These are phyloP conservation scores for Ormyrus rosae DNA, from an alignment of 2,888 invertebrate genomes.

Conservation along the genomic window DNA sequence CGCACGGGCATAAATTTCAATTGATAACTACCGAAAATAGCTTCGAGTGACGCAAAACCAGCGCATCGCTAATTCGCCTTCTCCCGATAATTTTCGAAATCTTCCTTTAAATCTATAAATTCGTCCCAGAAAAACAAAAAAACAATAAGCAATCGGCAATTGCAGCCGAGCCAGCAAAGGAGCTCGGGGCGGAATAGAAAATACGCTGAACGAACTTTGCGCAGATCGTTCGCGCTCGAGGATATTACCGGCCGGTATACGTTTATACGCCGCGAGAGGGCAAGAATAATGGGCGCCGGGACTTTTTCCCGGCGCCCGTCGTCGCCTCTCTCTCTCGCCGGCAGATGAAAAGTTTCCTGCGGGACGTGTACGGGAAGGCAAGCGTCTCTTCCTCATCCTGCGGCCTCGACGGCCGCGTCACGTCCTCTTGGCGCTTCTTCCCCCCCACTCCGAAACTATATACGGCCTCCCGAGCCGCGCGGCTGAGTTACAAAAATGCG, in stretches of 20 bases:
- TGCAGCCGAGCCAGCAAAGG: background rate
- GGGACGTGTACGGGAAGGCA: slow-evolving; percentile 41
- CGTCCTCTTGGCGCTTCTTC: background rate
- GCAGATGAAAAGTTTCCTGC: slow-evolving; percentile 66
- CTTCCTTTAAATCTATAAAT: background rate
- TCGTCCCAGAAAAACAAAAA: too few species aligned
- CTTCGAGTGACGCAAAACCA: too few species aligned
- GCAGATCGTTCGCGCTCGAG: slow-evolving; percentile 25
- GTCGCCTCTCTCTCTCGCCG: slow-evolving; percentile 22
- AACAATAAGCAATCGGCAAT: too few species aligned
- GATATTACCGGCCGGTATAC: slow-evolving; percentile 67
- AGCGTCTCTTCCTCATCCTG: slow-evolving; percentile 12
- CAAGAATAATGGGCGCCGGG: slow-evolving; percentile 70
- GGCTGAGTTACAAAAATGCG: slow-evolving; percentile 26
- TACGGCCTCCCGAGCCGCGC: background rate
- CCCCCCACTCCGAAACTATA: background rate
- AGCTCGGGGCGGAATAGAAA: background rate
- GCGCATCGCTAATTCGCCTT: slow-evolving; percentile 9
- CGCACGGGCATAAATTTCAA: too few species aligned
- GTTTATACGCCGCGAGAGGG: slow-evolving; percentile 59
- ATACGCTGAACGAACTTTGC: background rate
- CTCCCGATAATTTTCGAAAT: background rate
- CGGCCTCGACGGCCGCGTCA: background rate
- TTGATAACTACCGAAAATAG: too few species aligned
- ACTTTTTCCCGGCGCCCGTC: slow-evolving; percentile 60